These are phyloP conservation scores for Sigmodon hispidus DNA, from an alignment of 2,113 vertebrate species.

Conservation along the genomic window DNA sequence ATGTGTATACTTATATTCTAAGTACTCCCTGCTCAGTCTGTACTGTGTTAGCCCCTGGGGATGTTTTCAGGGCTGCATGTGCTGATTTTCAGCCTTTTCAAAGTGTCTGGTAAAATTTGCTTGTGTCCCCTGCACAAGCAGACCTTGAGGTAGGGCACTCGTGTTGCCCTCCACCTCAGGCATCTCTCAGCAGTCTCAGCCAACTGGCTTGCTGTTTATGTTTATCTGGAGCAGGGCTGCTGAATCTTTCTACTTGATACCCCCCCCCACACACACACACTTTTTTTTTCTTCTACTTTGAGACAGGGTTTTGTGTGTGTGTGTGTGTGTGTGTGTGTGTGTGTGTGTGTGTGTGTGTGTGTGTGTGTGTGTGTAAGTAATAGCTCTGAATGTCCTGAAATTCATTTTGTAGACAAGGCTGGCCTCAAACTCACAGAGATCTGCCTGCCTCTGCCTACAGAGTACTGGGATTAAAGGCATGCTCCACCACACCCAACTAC, in stretches of 20 bases:
- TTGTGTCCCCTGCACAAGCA: accelerated
- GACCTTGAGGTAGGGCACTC: no score
- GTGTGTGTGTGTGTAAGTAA: no score
- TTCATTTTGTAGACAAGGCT: neutral
- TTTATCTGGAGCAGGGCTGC: neutral
- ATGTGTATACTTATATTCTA: neutral
- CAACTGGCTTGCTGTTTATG: neutral
- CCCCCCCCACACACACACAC: no score
- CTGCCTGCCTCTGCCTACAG: neutral
- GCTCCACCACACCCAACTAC: neutral
- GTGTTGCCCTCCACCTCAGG: accelerated
- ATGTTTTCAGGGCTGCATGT: neutral
- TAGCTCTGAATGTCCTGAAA: neutral
- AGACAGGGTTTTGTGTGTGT: neutral
- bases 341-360: no score
- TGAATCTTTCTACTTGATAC: neutral
- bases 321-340: no score
- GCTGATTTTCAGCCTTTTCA: neutral
- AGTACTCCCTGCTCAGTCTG: neutral
- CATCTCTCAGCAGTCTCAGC: accelerated
- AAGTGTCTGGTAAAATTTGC: neutral
- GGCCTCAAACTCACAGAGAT: neutral
- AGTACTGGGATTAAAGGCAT: neutral
- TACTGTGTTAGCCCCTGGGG: no score
- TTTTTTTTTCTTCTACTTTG: neutral